Evolutionary conservation across 1,140 invertebrate species (phyloP).

Genomic region (Cardiocondyla obscurior): DNA sequence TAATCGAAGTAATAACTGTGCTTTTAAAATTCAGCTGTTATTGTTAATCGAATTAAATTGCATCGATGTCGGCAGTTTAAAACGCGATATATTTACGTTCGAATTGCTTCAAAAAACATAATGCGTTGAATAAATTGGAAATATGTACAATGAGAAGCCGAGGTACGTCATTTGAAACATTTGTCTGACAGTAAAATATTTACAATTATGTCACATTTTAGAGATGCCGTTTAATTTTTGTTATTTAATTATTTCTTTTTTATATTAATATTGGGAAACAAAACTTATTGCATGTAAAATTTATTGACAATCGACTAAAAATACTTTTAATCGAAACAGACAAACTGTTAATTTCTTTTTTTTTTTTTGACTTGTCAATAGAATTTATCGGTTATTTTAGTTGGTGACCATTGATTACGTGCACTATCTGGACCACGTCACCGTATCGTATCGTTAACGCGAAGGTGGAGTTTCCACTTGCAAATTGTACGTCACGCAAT

Average conservation of each 20-base stretch:
- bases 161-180: neutral
- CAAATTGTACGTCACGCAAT: slow-evolving; percentile 45
- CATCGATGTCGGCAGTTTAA: slow-evolving; percentile 3
- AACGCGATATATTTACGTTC: neutral
- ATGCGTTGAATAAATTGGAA: neutral
- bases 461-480: slow-evolving; percentile 34
- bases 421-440: slow-evolving; percentile 35
- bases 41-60: slow-evolving; percentile 1
- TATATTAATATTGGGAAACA: neutral
- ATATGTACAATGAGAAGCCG: slow-evolving; percentile 1
- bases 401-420: neutral
- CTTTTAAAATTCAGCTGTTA: slow-evolving; percentile 13
- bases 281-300: neutral
- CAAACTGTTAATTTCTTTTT: neutral
- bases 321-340: neutral
- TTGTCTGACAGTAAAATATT: neutral
- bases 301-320: neutral
- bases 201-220: slow-evolving; percentile 7
- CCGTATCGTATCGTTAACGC: slow-evolving; percentile 23
- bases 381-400: slow-evolving; percentile 6
- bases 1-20: slow-evolving; percentile 5
- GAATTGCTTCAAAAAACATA: neutral
- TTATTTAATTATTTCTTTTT: neutral
- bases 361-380: too few relatives aligned
- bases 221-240: neutral